A percentile compares a stretch with the other conserved stretches of the same genome.
These are phyloP conservation scores for Scelioninae gen. 1 DNA, from an alignment of 2,888 invertebrate genomes.

Conservation along the genomic window DNA sequence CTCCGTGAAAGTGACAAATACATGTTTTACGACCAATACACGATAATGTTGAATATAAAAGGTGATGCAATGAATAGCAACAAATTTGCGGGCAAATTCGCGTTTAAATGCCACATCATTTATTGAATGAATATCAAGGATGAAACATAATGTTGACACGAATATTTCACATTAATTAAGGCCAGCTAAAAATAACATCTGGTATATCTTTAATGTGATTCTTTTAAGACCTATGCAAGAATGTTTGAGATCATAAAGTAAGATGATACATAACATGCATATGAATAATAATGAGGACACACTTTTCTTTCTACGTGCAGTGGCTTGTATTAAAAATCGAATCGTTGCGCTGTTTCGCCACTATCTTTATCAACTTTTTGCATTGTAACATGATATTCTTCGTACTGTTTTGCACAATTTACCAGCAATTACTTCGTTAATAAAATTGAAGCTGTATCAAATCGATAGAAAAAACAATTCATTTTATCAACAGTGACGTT, in stretches of 20 bases:
- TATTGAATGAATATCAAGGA: conserved; percentile 29
- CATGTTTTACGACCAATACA: no score
- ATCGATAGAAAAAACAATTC: no score
- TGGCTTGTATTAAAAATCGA: conserved; percentile 21
- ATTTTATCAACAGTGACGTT: no score
- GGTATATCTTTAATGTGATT: conserved; percentile 50
- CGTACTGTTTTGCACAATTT: no score
- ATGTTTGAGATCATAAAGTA: conserved; percentile 49
- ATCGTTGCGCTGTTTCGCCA: background rate
- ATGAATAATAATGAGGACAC: conserved; percentile 42
- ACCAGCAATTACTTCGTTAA: no score
- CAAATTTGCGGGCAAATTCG: conserved; percentile 5
- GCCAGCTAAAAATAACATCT: conserved; percentile 53
- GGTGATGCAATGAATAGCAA: background rate
- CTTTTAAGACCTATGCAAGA: conserved; percentile 25
- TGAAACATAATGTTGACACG: conserved; percentile 45
- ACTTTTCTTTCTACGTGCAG: background rate
- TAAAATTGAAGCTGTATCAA: no score
- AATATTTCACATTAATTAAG: conserved; percentile 61
- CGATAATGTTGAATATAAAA: background rate
- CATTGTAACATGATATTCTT: no score
- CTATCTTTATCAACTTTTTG: no score
- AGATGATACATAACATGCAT: conserved; percentile 50
- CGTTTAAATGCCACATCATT: background rate
- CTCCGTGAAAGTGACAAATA: no score